Evolutionary conservation across 2,113 vertebrate species (phyloP).

Genomic region (Mola mola): DNA sequence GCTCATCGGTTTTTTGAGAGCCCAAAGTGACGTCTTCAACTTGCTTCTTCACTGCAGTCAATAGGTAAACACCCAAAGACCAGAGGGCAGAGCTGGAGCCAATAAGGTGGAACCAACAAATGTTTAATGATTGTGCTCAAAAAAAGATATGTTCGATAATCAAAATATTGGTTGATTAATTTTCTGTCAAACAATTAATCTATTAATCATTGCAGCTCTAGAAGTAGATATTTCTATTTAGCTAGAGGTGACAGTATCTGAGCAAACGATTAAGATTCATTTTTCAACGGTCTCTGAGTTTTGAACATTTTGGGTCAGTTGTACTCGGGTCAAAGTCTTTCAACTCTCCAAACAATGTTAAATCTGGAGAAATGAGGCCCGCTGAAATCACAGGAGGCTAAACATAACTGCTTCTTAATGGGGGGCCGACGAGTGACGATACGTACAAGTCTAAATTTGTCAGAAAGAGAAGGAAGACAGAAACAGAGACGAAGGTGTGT

Average conservation of each 20-base stretch:
- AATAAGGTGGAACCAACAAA: too few relatives aligned
- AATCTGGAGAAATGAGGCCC: constrained; percentile 60
- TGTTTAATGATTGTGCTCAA: too few relatives aligned
- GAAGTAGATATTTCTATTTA: too few relatives aligned
- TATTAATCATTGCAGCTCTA: too few relatives aligned
- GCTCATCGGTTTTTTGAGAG: too few relatives aligned
- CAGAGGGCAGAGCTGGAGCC: too few relatives aligned
- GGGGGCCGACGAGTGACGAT: constrained; percentile 60
- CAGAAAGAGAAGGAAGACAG: constrained; percentile 12
- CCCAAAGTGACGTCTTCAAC: too few relatives aligned
- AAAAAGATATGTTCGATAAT: too few relatives aligned
- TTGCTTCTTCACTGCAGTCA: too few relatives aligned
- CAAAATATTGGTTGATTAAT: too few relatives aligned
- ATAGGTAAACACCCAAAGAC: too few relatives aligned
- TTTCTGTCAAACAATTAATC: too few relatives aligned
- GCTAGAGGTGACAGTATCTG: neutral
- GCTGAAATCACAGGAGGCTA: constrained; percentile 58
- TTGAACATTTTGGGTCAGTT: constrained; percentile 18
- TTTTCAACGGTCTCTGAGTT: constrained; percentile 11
- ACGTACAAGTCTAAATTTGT: constrained; percentile 47
- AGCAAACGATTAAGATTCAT: constrained; percentile 2
- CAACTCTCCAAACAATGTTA: constrained; percentile 52
- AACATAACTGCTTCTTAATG: constrained; percentile 59
- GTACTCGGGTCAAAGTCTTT: constrained; percentile 40
- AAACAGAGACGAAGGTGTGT: constrained; percentile 7